Evolutionary conservation across 1,140 invertebrate genomes (phyloP).

Genomic region (Drosophila tropicalis): DNA sequence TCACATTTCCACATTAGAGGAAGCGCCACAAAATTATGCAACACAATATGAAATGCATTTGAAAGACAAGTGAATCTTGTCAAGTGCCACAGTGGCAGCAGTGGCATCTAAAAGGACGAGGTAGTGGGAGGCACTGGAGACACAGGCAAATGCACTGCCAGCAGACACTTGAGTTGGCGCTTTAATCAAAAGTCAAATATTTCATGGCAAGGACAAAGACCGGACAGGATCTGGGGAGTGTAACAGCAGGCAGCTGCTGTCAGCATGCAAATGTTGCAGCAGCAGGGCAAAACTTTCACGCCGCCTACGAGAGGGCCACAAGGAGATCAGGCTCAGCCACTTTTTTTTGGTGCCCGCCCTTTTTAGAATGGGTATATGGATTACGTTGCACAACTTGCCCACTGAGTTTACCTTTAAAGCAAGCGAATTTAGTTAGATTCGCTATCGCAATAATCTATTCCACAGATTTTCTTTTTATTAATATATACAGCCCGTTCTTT

Average conservation of each 20-base stretch:
- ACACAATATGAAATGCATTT: conserved; percentile 80
- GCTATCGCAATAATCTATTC: no score
- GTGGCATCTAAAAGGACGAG: not conserved
- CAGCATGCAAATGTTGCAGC: conserved; percentile 73
- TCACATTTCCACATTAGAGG: conserved; percentile 63
- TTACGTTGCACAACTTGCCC: not conserved
- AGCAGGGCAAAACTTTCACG: conserved; percentile 68
- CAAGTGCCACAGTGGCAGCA: conserved; percentile 61
- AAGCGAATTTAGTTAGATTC: no score
- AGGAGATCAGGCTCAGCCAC: conserved; percentile 46
- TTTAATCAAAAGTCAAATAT: conserved; percentile 82
- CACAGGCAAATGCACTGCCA: conserved; percentile 14
- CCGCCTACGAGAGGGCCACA: conserved; percentile 34
- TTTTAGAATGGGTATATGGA: not conserved
- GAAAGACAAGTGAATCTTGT: conserved; percentile 79
- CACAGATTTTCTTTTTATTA: no score
- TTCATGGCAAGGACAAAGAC: conserved; percentile 69
- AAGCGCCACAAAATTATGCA: conserved; percentile 76
- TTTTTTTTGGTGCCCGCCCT: conserved; percentile 65
- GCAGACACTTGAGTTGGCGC: conserved; percentile 75
- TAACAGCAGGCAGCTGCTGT: conserved; percentile 71
- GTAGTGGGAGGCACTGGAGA: not conserved
- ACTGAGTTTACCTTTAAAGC: no score
- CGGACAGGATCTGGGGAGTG: conserved; percentile 32
- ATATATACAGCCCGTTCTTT: no score